Base-by-base conservation (phyloP, 2,113 vertebrate genomes). In the Bagarius yarrelli region DNA sequence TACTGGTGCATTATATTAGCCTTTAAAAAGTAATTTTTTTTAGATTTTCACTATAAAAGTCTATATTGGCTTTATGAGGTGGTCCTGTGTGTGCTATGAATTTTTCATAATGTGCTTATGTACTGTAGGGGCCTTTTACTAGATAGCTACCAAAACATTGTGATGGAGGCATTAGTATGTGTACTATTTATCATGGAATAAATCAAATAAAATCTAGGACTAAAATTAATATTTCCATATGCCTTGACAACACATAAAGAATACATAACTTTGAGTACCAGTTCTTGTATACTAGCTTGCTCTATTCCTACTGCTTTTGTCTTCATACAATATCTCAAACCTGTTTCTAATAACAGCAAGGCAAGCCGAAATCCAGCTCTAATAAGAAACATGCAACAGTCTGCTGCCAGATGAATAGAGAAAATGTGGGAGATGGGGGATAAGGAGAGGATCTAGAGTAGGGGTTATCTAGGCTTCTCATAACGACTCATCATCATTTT, bases 341-440 rank as follows among this genome's bases (percentile, higher is more conserved):
- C 86, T 90, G 90, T 89, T 91, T 92, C 81, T 88, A 91, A 88
- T 86, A 88, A 89, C 78, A 87, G 82, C 63, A 71, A 87, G 60
- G 40, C 75, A 81, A 88, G 77, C 79, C 83, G 79, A 14, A 88
- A 78, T 91, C 83, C 76, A 59, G 79, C 79, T 76, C 0, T 93
- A 93, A 93, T 92, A 85, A 75, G 86, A 92, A 93, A 83, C 92
- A 91, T 88, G 56, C 78, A n/a, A 0, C 66, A 40, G 74, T 73
- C 85, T 27, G n/a, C 64, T 83, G 87, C 90, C 90, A 89, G 82
- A 66, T 84, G 70, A 67, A 87, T 83, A 34, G 60, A 40, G 36
- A 71, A 61, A 73, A 67, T 8, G 9, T 63, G 15, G 19, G 40
- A 83, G 70, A 79, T 40, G 79, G n/a, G 79, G 81, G 55, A 82